Base-by-base conservation (phyloP, 2,113 vertebrate genomes). In the Columba janthina region DNA sequence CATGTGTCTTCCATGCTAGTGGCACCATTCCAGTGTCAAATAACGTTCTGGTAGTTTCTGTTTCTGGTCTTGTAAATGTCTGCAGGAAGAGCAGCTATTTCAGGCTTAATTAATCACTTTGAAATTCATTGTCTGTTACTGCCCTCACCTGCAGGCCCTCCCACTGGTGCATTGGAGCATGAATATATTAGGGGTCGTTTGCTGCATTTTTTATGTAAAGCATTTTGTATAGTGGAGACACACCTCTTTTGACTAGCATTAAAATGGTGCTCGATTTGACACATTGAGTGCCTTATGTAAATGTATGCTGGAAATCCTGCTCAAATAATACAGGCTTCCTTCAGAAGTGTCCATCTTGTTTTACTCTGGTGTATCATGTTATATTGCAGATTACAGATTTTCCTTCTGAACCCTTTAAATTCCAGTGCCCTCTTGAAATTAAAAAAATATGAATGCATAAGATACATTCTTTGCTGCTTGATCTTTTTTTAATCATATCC, bases 1-100 rank as follows among this genome's bases (percentile, higher is more conserved):
- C 1, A 57, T 34, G n/a, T 92, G 88, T 74, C 85, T 88, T 66
- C 92, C 76, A 69, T 28, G 46, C 57, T 46, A 11, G 48, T 65
- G 80, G 88, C 78, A 88, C 38, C 1, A 1, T 62, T 93, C 85
- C 88, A 86, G 65, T 36, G 72, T 51, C 88, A 80, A 70, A 77
- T 64, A 86, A 93, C 75, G 31, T 85, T 78, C 82, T 53, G 25
- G 67, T 78, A 42, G 57, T 72, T 94, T 96, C 82, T 93, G 44
- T 24, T 88, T 93, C 78, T 80, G 53, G 25, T 83, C 67, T 71
- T 71, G 48, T 90, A 91, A 91, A 93, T 87, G 86, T 93, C 83
- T 91, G 61, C 72, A 83, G 53, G 48, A 85, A 67, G 56, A 83
- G 12, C 32, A 62, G 58, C 50, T 87, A 77, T 69, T 84, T 91